Base-by-base conservation (phyloP, 30 jellyfish, hydroid and myxozoan species). In the Turritopsis dohrnii region DNA sequence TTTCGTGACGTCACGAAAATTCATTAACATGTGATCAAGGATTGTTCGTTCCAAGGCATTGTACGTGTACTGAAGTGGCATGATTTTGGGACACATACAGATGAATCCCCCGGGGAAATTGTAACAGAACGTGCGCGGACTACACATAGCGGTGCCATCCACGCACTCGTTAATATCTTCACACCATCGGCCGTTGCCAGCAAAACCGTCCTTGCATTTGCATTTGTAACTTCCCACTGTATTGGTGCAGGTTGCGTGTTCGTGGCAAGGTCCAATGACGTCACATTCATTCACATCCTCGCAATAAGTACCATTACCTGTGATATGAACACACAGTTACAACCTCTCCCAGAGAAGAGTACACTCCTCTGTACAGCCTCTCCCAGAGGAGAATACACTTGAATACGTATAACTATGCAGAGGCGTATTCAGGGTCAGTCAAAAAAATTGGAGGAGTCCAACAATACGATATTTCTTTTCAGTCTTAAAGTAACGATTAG, bases 1-100 rank as follows among this genome's bases (percentile, higher is more conserved):
- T 1, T 25, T 71, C 16, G 74, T 66, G 20, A 23, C 86, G 53
- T 82, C 83, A 20, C 53, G 75, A 21, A 82, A 82, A 31, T 82
- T 82, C 65, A 24, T 31, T 8, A 82, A 29, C 18, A 82, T 26
- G 26, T 65, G 28, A 52, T 82, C 89, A 7, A 82, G 52, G 0
- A 82, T 82, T 18, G 53, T 71, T 3, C 89, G 72, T n/a, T 65
- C 89, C 23, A 28, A 18, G n/a, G 41, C 89, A 22, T 66, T 22
- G 73, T 65, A 82, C 21, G 89, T 18, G 20, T 29, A 41, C 60
- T 82, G 89, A 16, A 71, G 24, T 13, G 89, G 89, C 89, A 82
- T 82, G 21, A 82, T 41, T 28, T 27, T 31, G 0, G 89, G 89
- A 66, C 89, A 82, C 66, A 82, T 82, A 28, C 89, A 82, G 18